These are phyloP conservation scores for Lysandra coridon DNA, from an alignment of 2,888 invertebrate genomes.

Conservation along the genomic window DNA sequence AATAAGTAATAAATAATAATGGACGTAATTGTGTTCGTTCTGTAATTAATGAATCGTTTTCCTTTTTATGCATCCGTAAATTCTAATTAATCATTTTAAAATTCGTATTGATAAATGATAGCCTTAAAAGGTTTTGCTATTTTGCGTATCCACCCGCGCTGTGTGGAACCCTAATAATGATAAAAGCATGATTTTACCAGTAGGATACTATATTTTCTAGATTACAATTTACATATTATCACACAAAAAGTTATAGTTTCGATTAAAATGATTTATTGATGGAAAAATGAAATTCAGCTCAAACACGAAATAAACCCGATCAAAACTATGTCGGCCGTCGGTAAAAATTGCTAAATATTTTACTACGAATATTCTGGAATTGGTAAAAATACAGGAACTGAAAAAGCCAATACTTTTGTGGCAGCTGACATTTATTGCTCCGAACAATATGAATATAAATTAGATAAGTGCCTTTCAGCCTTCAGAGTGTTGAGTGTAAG, in stretches of 20 bases:
- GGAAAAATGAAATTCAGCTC: neutral
- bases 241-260: neutral
- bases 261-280: neutral
- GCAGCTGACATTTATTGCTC: slow-evolving; percentile 19
- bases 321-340: neutral
- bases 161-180: neutral
- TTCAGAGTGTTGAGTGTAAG: neutral
- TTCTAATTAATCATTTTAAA: neutral
- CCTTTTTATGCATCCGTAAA: neutral
- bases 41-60: neutral
- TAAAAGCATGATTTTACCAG: neutral
- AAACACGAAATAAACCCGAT: neutral
- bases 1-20: neutral
- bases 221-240: no score
- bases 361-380: slow-evolving; percentile 1
- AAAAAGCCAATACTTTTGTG: slow-evolving; percentile 25
- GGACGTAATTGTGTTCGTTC: neutral
- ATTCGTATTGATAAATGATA: slow-evolving; percentile 2
- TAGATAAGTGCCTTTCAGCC: slow-evolving; percentile 1
- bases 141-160: neutral
- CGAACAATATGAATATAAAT: slow-evolving; percentile 26
- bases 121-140: slow-evolving; percentile 6
- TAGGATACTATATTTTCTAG: no score
- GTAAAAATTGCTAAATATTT: slow-evolving; percentile 16
- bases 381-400: slow-evolving; percentile 12